Evolutionary conservation across 2,888 invertebrate species (phyloP), one percentile per base, ranked within the genome.

Genomic region (Nemoura dubitans): DNA sequence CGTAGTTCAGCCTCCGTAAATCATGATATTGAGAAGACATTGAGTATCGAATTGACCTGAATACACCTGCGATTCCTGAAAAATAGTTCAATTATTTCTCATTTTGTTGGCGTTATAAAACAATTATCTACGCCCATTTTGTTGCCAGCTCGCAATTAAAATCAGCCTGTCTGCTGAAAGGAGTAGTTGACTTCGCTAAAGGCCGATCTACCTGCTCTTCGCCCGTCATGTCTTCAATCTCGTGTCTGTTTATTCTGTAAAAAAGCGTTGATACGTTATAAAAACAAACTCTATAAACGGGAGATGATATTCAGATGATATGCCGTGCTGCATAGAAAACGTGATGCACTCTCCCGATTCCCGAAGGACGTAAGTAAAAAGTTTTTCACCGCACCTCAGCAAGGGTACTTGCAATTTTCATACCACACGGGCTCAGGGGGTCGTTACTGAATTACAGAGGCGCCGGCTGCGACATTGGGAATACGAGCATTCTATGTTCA

Each of bases 41-140:
- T 59, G 59, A 59, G 14, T 21, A 59, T 59, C 59, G 59, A 7
- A 59, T 14, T 59, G 59, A 59, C 59, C 59, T 59, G 21, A 59
- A 59, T 59, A 10, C 14, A 59, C 59, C 59, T 59, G 59, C 59
- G 59, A 59, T 21, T 59, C 3, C 16, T 59, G 59, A 59, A 59
- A 36, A 59, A 59, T 59, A 59, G 59, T 59, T 59, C 59, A 59
- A 59, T 59, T 59, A 59, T 21, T 59, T 59, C 59, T 3, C 59
- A 59, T 59, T 59, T 59, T 59, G 59, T 59, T 59, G 59, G 59
- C 59, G 59, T 59, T 59, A 59, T 59, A 59, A 59, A 59, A 59
- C 59, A 59, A 59, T 59, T 59, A 59, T 59, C 14, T 3, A 59
- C 59, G 59, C 59, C 59, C 14, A 59, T 59, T 59, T 59, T 59